Evolutionary conservation across 2,113 vertebrate species (phyloP).

Genomic region (Pavo muticus): DNA sequence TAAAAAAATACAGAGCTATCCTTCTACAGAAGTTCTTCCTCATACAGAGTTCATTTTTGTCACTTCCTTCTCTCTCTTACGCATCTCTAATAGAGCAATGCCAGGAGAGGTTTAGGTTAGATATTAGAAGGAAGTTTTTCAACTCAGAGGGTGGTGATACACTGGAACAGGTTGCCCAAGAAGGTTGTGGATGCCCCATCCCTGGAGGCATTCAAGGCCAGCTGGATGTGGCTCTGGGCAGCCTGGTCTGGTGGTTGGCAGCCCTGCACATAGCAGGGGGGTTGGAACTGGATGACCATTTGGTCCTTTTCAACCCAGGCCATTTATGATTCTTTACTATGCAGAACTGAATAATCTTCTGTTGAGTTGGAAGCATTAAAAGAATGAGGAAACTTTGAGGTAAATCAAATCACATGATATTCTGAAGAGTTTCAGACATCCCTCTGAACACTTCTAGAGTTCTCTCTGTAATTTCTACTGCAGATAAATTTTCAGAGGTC

Average conservation of each 20-base stretch:
- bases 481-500: constrained; percentile 60
- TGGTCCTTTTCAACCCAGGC: too few relatives aligned
- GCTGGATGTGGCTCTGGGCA: too few relatives aligned
- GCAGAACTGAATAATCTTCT: neutral
- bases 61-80: constrained; percentile 68
- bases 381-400: constrained; percentile 60
- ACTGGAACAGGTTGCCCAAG: too few relatives aligned
- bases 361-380: constrained; percentile 57
- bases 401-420: constrained; percentile 63
- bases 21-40: constrained; percentile 56
- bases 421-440: constrained; percentile 49
- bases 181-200: too few relatives aligned
- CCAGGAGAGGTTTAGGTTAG: too few relatives aligned
- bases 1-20: neutral
- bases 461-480: constrained; percentile 55
- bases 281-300: too few relatives aligned
- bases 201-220: too few relatives aligned
- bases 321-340: too few relatives aligned
- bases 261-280: too few relatives aligned
- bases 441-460: constrained; percentile 50
- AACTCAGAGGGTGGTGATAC: too few relatives aligned
- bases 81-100: constrained; percentile 65
- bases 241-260: too few relatives aligned
- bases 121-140: too few relatives aligned
- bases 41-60: constrained; percentile 55